phyloP scores from a whole-genome alignment of 2,888 invertebrate genomes.

The Baccha elongata region DNA sequence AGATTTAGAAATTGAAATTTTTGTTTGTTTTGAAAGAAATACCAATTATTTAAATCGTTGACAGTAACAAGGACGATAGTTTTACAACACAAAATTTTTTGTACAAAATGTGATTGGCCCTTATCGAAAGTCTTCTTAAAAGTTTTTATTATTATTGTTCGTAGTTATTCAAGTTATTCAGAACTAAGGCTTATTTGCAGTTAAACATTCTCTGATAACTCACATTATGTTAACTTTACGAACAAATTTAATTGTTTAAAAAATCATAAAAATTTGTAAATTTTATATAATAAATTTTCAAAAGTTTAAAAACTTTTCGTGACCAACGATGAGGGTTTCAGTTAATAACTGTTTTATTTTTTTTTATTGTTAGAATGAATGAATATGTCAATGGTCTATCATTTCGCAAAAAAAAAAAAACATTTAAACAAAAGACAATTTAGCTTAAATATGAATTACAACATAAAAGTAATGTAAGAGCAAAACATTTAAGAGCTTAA shows the following conservation, averaged over 20 bases:
- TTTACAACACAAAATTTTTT: slow-evolving; percentile 48
- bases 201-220: too few species aligned
- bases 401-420: neutral
- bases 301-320: neutral
- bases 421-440: neutral
- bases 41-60: slow-evolving; percentile 36
- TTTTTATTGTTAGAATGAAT: too few species aligned
- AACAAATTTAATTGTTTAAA: too few species aligned
- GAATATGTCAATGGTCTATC: neutral
- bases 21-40: slow-evolving; percentile 3
- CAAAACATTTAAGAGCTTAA: too few species aligned
- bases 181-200: too few species aligned
- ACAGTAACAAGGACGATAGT: slow-evolving; percentile 45
- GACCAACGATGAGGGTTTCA: neutral
- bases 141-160: neutral
- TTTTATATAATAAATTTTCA: too few species aligned
- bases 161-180: too few species aligned
- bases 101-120: slow-evolving; percentile 2
- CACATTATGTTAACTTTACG: too few species aligned
- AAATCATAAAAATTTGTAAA: too few species aligned
- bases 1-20: slow-evolving; percentile 61
- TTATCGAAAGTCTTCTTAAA: neutral
- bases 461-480: neutral
- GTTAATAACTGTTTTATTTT: too few species aligned
- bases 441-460: neutral